Evolutionary conservation across 1,140 invertebrate genomes (phyloP), one percentile per base, ranked within the genome.

Genomic region (Drosophila littoralis): DNA sequence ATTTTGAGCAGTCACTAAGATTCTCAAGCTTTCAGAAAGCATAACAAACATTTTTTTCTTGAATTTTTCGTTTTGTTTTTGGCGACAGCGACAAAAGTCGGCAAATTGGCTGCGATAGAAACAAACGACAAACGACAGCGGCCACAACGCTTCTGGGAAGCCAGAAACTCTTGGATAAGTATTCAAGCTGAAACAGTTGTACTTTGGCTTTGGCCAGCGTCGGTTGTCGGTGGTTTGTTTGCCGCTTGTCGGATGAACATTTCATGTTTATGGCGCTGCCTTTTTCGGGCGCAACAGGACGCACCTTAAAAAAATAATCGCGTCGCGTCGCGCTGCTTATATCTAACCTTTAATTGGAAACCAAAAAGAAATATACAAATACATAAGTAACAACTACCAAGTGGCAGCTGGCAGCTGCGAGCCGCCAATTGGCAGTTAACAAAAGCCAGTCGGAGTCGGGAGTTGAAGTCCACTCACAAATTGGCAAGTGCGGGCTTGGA

Each of bases 131-230:
- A 45, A 66, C 75, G 50, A 58, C 80, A 60, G 17, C 42, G 60
- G 59, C 69, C 78, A 38, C 67, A 75, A 63, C 72, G 67, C 35
- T 67, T 57, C 66, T 42, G 43, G 52, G 66, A 70, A 70, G 51
- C 51, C 35, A 28, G 42, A 75, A 75, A 52, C 60, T 55, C 50
- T 28, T 28, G 22, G 22, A 28, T 28, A 28, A 5, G 22, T 28
- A 73, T 45, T 32, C 40, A 68, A 69, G 65, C 38, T 48, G 55
- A 50, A 69, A 43, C 80, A 88, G 84, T 88, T 75, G 74, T 84
- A 75, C 73, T 88, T 80, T 88, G 84, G 80, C 84, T 88, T 79
- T 84, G 60, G 84, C 64, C 65, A 46, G 75, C 67, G 66, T 48
- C 78, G 78, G 75, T 77, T 58, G 71, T 35, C 40, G 66, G 48